Conservation (phyloP, 2,888 invertebrate species). For the Acanthococcus lagerstroemiae region DNA sequence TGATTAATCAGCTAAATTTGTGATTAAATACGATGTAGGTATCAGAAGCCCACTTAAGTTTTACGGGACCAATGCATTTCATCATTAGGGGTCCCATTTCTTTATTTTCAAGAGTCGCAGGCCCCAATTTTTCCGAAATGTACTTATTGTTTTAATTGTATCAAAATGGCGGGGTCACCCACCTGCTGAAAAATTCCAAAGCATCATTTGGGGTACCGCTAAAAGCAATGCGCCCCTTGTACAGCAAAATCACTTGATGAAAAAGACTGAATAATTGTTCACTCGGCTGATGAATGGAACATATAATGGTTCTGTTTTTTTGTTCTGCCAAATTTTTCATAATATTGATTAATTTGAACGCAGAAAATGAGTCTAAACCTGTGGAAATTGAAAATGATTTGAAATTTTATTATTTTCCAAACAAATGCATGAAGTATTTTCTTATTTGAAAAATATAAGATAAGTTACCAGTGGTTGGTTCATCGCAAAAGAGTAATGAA, state of each 20-base stretch:
- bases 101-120: no score
- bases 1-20: no score
- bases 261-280: constrained; percentile 30
- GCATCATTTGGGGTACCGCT: constrained; percentile 61
- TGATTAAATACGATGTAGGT: no score
- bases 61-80: no score
- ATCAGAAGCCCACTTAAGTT: no score
- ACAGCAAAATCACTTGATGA: constrained; percentile 30
- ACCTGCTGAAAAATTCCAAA: constrained; percentile 59
- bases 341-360: constrained; percentile 66
- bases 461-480: constrained; percentile 74
- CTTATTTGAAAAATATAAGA: neutral
- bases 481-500: constrained; percentile 84
- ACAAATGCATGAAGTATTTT: neutral
- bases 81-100: no score
- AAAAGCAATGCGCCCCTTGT: constrained; percentile 53
- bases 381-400: neutral
- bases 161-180: no score
- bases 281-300: constrained; percentile 33
- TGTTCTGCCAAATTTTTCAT: constrained; percentile 57
- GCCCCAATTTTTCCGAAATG: no score
- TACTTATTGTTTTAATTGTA: no score
- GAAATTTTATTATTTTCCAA: neutral
- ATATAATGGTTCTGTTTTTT: constrained; percentile 31
- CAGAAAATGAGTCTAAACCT: constrained; percentile 74